Conservation (phyloP, 2,113 vertebrate genomes). For the Cygnus atratus region DNA sequence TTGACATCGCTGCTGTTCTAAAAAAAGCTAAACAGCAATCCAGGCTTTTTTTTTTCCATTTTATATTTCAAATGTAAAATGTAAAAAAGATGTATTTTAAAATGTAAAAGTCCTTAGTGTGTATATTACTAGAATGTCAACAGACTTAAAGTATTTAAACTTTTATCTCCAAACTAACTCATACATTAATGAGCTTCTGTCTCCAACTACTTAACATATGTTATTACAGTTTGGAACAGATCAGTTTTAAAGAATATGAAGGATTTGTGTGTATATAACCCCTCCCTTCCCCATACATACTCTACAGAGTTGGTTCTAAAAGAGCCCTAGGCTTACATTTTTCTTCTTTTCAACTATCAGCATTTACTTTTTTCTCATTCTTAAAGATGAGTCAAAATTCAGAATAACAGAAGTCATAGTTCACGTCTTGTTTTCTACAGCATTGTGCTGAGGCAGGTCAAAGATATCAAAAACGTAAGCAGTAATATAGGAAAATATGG, state of each 20-base stretch:
- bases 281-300: no score
- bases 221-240: neutral
- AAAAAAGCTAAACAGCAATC: neutral
- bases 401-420: neutral
- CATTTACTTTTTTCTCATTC: neutral
- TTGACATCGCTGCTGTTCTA: neutral
- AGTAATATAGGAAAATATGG: neutral
- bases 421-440: neutral
- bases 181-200: neutral
- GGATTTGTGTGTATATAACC: neutral
- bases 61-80: neutral
- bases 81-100: neutral
- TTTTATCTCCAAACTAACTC: neutral
- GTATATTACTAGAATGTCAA: neutral
- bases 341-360: neutral
- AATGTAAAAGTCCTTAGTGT: neutral
- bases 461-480: neutral
- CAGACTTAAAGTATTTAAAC: neutral
- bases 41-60: neutral
- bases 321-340: neutral
- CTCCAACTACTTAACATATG: accelerated
- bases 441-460: neutral
- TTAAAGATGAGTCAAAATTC: neutral
- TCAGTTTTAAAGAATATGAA: neutral
- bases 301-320: neutral